These are phyloP conservation scores for Fragum fragum DNA, from an alignment of 2,888 invertebrate genomes.

Conservation along the genomic window DNA sequence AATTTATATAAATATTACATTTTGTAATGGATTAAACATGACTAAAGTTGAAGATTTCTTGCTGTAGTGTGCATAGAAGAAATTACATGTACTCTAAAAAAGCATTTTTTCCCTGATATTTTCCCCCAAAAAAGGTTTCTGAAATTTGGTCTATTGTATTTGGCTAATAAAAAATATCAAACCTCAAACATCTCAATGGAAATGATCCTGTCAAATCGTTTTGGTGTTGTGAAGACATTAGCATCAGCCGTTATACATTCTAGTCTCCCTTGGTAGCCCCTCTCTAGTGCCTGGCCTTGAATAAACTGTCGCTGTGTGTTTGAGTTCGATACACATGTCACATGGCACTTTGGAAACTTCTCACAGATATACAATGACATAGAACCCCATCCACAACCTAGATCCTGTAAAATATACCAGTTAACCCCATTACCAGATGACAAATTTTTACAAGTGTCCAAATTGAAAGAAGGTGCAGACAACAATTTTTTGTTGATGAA, in stretches of 20 bases:
- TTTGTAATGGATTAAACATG: too few relatives aligned
- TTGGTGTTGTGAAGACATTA: slow-evolving; percentile 76
- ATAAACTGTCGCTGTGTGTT: slow-evolving; percentile 80
- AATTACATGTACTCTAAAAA: too few relatives aligned
- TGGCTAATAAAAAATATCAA: not conserved
- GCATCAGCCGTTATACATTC: slow-evolving; percentile 80
- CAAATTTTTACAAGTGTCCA: too few relatives aligned
- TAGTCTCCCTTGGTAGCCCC: slow-evolving; percentile 73
- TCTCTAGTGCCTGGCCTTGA: slow-evolving; percentile 65
- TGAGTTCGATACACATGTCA: slow-evolving; percentile 83
- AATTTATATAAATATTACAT: too few relatives aligned
- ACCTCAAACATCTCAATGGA: slow-evolving; percentile 85
- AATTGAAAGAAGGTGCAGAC: too few relatives aligned
- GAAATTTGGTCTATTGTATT: too few relatives aligned
- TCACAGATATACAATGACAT: slow-evolving; percentile 79
- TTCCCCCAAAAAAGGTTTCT: too few relatives aligned
- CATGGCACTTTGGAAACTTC: slow-evolving; percentile 79
- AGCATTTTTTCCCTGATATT: too few relatives aligned
- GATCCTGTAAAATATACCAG: slow-evolving; percentile 78
- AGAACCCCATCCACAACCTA: slow-evolving; percentile 85
- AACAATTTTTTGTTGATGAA: too few relatives aligned
- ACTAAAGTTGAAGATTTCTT: too few relatives aligned
- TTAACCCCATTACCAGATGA: too few relatives aligned
- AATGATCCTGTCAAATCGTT: slow-evolving; percentile 80
- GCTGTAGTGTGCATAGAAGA: too few relatives aligned